Evolutionary conservation across 2,888 invertebrate species (phyloP).

Genomic region (Drosophila putrida): DNA sequence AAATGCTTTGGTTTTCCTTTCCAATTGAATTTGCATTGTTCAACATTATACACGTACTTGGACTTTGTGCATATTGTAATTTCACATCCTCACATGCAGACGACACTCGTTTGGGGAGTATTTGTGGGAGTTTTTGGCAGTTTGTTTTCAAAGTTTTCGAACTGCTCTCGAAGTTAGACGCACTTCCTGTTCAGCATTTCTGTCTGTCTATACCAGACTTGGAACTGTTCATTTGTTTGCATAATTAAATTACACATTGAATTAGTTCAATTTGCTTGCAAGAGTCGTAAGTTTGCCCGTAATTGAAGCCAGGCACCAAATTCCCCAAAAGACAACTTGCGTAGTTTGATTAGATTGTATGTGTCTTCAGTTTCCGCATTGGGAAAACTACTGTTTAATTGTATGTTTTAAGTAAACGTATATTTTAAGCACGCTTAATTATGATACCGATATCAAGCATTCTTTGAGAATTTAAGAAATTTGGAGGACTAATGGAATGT

Average conservation of each 20-base stretch:
- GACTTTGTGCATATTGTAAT: conserved; percentile 42
- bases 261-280: conserved; percentile 34
- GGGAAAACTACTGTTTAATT: neutral
- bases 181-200: conserved; percentile 26
- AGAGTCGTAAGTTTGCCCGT: conserved; percentile 19
- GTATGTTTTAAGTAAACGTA: neutral
- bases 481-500: too few species aligned
- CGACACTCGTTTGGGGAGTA: conserved; percentile 14
- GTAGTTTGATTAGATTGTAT: conserved; percentile 1
- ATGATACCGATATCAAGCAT: neutral
- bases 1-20: conserved; percentile 41
- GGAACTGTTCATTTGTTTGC: conserved; percentile 50
- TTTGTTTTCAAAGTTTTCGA: conserved; percentile 52
- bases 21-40: conserved; percentile 66
- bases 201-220: conserved; percentile 36
- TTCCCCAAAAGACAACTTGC: conserved; percentile 17
- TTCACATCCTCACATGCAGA: conserved; percentile 37
- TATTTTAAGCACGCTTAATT: neutral
- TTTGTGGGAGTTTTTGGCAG: conserved; percentile 32
- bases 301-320: conserved; percentile 41
- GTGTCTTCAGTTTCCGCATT: neutral
- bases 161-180: conserved; percentile 43
- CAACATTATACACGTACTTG: conserved; percentile 33
- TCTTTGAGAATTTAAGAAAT: neutral
- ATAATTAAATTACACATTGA: conserved; percentile 62